Evolutionary conservation across 2,113 vertebrate genomes (phyloP).

Genomic region (Lota lota): DNA sequence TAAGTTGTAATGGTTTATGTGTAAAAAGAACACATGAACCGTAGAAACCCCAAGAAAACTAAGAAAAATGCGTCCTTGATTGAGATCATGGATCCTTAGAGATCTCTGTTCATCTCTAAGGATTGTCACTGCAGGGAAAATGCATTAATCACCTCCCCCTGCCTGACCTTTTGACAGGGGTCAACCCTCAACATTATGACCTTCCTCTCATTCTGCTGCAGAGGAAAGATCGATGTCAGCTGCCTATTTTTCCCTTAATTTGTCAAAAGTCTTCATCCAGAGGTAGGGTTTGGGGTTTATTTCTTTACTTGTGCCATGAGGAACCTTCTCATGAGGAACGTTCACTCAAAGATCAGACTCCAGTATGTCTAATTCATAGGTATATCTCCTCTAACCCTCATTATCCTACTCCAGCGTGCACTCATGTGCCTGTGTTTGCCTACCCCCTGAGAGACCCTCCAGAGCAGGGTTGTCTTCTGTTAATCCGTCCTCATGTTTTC

Average conservation of each 20-base stretch:
- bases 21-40: no score
- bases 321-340: not conserved
- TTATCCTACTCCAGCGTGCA: constrained; percentile 9
- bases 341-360: constrained; percentile 10
- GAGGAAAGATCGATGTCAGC: constrained; percentile 6
- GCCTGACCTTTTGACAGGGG: constrained; percentile 34
- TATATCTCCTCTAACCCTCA: constrained; percentile 35
- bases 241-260: not conserved
- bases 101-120: constrained; percentile 6
- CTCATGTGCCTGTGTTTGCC: constrained; percentile 20
- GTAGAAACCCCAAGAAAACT: no score
- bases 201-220: not conserved
- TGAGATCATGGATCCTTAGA: constrained; percentile 10
- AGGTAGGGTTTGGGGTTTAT: not conserved
- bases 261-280: not conserved
- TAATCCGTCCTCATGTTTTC: constrained; percentile 34
- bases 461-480: constrained; percentile 40
- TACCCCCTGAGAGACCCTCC: constrained; percentile 34
- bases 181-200: constrained; percentile 11
- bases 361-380: constrained; percentile 11
- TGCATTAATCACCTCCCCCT: constrained; percentile 35
- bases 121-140: constrained; percentile 14
- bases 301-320: not conserved
- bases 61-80: no score
- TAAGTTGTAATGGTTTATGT: no score